These are phyloP conservation scores for Oncorhynchus kisutch DNA, from an alignment of 2,113 vertebrate species.

Conservation along the genomic window DNA sequence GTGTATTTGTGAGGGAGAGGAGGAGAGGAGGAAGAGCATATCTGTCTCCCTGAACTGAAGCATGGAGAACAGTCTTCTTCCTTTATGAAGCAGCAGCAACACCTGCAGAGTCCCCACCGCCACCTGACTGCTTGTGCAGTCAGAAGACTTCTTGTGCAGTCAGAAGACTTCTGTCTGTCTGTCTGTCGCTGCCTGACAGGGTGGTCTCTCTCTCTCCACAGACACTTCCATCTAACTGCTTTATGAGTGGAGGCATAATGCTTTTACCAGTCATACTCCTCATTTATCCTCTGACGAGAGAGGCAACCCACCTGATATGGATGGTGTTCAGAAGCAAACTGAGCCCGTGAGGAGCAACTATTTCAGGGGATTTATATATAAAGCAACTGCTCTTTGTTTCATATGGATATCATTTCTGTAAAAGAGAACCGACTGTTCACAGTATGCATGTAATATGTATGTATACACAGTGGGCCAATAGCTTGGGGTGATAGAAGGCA, in stretches of 20 bases:
- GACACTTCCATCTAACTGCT: constrained; percentile 41
- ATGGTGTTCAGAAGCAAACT: no score
- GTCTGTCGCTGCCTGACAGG: constrained; percentile 50
- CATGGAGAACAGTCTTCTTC: constrained; percentile 13
- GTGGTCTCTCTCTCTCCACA: constrained; percentile 62
- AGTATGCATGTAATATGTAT: no score
- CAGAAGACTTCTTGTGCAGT: constrained; percentile 1
- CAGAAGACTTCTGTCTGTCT: not conserved
- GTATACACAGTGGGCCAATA: no score
- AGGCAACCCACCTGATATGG: constrained; percentile 10
- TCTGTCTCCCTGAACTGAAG: constrained; percentile 2
- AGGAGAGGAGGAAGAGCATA: not conserved
- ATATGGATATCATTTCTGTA: no score
- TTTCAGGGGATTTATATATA: no score
- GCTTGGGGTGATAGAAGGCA: no score
- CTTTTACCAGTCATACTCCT: constrained; percentile 62
- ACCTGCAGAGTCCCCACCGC: constrained; percentile 22
- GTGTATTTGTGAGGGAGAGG: not conserved
- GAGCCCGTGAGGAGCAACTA: no score
- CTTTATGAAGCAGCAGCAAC: constrained; percentile 10
- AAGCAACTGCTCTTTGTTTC: no score
- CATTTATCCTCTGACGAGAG: constrained; percentile 10
- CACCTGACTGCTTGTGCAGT: constrained; percentile 48
- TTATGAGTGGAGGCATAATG: constrained; percentile 55
- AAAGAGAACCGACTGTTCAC: no score